Conservation (phyloP, 1,140 invertebrate species). For the Psix sp. region DNA sequence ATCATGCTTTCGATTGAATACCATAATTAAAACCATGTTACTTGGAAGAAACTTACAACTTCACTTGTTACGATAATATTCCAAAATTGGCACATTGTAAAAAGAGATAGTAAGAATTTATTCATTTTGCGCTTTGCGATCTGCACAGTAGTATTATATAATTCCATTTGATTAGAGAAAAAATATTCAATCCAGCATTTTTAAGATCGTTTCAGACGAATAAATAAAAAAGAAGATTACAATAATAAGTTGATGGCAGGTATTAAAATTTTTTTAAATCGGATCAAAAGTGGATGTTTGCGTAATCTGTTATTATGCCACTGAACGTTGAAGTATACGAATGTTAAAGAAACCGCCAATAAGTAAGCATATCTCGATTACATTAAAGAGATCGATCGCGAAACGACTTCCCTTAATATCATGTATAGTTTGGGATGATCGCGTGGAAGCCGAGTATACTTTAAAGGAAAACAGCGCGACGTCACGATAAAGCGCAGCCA, state of each 20-base stretch:
- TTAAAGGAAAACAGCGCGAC: conserved; percentile 45
- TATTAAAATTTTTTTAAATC: conserved; percentile 18
- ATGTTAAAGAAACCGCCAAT: conserved; percentile 40
- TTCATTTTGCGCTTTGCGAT: too few species aligned
- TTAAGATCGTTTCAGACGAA: too few species aligned
- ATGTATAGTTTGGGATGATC: conserved; percentile 48
- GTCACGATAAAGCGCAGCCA: conserved; percentile 52
- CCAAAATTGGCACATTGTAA: too few species aligned
- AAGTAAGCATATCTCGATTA: conserved; percentile 47
- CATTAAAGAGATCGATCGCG: conserved; percentile 40
- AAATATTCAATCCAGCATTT: too few species aligned
- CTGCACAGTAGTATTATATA: too few species aligned
- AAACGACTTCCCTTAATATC: conserved; percentile 52
- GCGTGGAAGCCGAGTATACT: conserved; percentile 46
- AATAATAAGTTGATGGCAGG: conserved; percentile 18
- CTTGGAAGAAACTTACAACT: too few species aligned
- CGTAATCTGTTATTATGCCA: conserved; percentile 20
- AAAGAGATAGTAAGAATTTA: too few species aligned
- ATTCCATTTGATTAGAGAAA: too few species aligned
- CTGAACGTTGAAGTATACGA: conserved; percentile 12
- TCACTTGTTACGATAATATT: too few species aligned
- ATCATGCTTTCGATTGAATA: too few species aligned
- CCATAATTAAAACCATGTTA: too few species aligned
- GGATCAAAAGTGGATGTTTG: conserved; percentile 13
- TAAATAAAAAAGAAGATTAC: conserved; percentile 15